phyloP scores from a whole-genome alignment of 2,888 invertebrate genomes.

The Ectobius pallidus region DNA sequence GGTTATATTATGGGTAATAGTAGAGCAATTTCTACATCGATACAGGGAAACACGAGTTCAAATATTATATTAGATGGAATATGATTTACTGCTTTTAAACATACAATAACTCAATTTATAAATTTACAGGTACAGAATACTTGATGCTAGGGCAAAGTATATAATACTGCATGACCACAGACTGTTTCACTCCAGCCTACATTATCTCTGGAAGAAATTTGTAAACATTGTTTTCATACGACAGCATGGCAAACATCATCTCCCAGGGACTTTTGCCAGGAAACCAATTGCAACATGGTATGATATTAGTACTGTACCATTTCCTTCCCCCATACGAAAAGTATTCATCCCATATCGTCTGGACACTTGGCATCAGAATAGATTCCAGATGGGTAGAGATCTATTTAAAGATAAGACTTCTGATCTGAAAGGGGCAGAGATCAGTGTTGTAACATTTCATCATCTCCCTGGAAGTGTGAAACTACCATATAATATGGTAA shows the following conservation, averaged over 20 bases:
- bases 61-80: too few species aligned
- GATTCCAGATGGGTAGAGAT: slow-evolving; percentile 59
- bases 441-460: slow-evolving; percentile 68
- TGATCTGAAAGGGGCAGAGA: slow-evolving; percentile 63
- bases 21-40: too few species aligned
- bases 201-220: slow-evolving; percentile 78
- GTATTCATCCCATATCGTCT: slow-evolving; percentile 67
- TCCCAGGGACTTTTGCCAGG: background rate
- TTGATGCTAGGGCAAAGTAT: slow-evolving; percentile 74
- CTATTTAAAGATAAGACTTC: slow-evolving; percentile 65
- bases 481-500: slow-evolving; percentile 46
- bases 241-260: slow-evolving; percentile 56
- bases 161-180: slow-evolving; percentile 72
- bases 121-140: slow-evolving; percentile 64
- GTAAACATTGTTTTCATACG: slow-evolving; percentile 76
- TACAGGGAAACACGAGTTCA: too few species aligned
- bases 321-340: slow-evolving; percentile 65
- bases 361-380: slow-evolving; percentile 70
- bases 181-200: slow-evolving; percentile 67
- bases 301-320: slow-evolving; percentile 74
- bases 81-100: too few species aligned
- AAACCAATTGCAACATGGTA: slow-evolving; percentile 60
- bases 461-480: slow-evolving; percentile 70
- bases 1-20: too few species aligned
- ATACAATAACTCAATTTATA: too few species aligned